Base-by-base conservation (phyloP, 2,888 invertebrate genomes). In the Chromoteleia sp. region DNA sequence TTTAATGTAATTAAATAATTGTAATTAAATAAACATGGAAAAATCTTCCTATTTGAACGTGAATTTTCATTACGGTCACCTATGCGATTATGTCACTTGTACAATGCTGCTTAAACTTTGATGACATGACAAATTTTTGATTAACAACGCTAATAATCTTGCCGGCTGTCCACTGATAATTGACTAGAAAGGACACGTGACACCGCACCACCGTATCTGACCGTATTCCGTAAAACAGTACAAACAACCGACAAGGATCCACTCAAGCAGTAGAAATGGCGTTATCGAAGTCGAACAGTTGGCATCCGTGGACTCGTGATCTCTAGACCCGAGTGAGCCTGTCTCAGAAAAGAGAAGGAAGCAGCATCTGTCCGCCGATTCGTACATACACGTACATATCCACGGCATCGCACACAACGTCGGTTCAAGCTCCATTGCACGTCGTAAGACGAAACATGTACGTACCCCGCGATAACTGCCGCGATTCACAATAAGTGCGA, bases 361-460 rank as follows among this genome's bases (percentile, higher is more conserved):
- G 86, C 84, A 86, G 84, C 86, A 65, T 65, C 82, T 83, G 79
- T 81, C 76, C 67, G 68, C 73, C 48, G 70, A 54, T 7, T 59
- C 30, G 39, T 68, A 67, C 82, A 83, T 84, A 85, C 83, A 82
- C 30, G 48, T 48, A 50, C 48, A 43, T 50, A 33, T 68, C 21
- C 39, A 74, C 82, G 83, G 83, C 79, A 83, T 81, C 83, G 79
- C 84, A 84, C 85, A 84, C 84, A 86, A 82, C 85, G 85, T 86
- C 83, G 84, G 83, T 81, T 30, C 21, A 36, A 75, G 82, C 86
- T 89, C 88, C 88, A 88, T 88, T 89, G 90, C 89, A 89, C 86
- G 86, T 88, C 88, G 89, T 89, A 88, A 87, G 88, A 86, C 83
- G 82, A 88, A 85, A 88, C 84, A 89, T 90, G 89, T 88, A 89